These are phyloP conservation scores for Aethina tumida DNA, from an alignment of 1,140 invertebrate species.

Conservation along the genomic window DNA sequence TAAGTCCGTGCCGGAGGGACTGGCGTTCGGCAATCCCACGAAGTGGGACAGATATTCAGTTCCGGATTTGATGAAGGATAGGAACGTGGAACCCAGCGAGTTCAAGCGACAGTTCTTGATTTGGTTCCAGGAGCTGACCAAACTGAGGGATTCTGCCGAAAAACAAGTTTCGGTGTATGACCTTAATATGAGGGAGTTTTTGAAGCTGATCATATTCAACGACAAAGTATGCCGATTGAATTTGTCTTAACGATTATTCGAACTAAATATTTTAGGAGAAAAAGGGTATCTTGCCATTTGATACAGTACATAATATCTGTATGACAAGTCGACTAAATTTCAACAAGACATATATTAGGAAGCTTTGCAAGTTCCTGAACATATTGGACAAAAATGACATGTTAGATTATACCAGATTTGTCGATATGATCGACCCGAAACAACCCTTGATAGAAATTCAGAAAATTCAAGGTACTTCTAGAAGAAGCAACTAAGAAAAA, in stretches of 20 bases:
- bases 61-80: slow-evolving; percentile 35
- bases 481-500: slow-evolving; percentile 2
- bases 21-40: slow-evolving; percentile 37
- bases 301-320: no score
- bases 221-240: no score
- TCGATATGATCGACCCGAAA: slow-evolving; percentile 25
- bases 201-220: slow-evolving; percentile 15
- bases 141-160: slow-evolving; percentile 28
- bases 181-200: slow-evolving; percentile 16
- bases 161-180: slow-evolving; percentile 20
- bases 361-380: no score
- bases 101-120: slow-evolving; percentile 23
- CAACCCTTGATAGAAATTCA: slow-evolving; percentile 4
- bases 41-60: slow-evolving; percentile 36
- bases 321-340: no score
- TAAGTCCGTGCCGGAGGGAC: slow-evolving; percentile 34
- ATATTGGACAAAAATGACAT: no score
- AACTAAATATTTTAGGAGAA: no score
- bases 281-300: no score
- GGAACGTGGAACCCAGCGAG: slow-evolving; percentile 26
- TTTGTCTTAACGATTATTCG: no score
- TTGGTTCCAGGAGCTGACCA: slow-evolving; percentile 38
- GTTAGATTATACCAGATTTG: slow-evolving; percentile 25
- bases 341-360: no score
- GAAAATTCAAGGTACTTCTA: slow-evolving; percentile 10